A percentile compares a stretch with the other conserved stretches of the same genome.
These are phyloP conservation scores for Hydropotes inermis DNA, from an alignment of 2,113 vertebrate species.

Conservation along the genomic window DNA sequence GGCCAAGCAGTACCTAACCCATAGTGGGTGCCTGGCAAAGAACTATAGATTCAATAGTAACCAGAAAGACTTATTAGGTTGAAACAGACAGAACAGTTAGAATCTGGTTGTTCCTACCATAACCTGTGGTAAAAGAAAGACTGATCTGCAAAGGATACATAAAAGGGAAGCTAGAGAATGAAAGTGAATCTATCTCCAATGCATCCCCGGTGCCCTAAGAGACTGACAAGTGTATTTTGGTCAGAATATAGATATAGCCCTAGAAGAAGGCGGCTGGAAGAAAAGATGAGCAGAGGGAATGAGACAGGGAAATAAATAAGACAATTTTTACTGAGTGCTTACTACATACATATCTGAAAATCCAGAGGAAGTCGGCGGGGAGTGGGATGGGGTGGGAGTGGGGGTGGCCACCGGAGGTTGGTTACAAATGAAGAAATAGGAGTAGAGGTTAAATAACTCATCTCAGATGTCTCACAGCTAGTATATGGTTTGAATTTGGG, in stretches of 20 bases:
- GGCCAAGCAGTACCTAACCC: neutral
- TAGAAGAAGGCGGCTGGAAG: neutral
- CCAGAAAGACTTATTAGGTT: constrained; percentile 8
- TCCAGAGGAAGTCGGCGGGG: fast-evolving
- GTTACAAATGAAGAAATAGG: neutral
- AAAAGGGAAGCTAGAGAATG: neutral
- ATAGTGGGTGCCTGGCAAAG: neutral
- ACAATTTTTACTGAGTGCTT: neutral
- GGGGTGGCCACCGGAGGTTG: neutral
- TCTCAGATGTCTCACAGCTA: neutral
- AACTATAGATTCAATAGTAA: neutral
- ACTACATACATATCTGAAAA: neutral
- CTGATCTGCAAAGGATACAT: neutral
- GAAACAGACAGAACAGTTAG: neutral
- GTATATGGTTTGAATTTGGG: neutral
- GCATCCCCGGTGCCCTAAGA: neutral
- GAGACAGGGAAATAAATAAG: neutral
- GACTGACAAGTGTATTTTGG: neutral
- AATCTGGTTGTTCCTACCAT: neutral
- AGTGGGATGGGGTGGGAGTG: fast-evolving
- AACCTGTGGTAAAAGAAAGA: neutral
- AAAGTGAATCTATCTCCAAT: neutral
- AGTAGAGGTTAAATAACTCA: neutral
- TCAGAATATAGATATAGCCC: neutral
- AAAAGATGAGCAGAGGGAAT: neutral